Conservation (phyloP, 2,888 invertebrate species). For the Pristionchus maxplancki region DNA sequence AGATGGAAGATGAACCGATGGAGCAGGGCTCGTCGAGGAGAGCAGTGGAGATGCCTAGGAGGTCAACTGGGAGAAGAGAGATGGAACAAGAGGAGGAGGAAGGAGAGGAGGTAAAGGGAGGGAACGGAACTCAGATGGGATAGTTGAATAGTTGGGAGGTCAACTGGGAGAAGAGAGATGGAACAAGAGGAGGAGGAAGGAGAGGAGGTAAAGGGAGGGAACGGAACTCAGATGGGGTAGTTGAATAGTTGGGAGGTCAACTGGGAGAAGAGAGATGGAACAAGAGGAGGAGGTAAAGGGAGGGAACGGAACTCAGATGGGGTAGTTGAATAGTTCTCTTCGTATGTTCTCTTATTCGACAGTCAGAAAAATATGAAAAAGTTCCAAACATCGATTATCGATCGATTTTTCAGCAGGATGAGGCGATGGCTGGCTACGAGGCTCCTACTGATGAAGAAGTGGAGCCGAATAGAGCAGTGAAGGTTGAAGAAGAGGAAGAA, state of each 20-base stretch:
- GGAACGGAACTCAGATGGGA: background rate
- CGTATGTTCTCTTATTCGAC: no score
- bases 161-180: background rate
- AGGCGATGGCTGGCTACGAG: background rate
- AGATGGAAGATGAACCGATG: background rate
- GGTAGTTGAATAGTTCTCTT: no score
- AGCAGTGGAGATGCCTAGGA: no score
- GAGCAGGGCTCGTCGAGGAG: background rate
- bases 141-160: background rate
- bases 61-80: background rate
- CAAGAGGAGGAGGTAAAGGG: background rate
- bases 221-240: background rate
- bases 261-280: background rate
- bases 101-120: background rate
- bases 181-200: background rate
- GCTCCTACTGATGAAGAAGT: background rate
- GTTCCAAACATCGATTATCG: background rate
- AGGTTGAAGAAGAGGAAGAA: constrained; percentile 10
- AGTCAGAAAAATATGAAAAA: no score
- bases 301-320: no score
- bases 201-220: background rate
- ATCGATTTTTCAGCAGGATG: background rate
- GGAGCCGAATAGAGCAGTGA: background rate
- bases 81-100: background rate
- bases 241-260: no score